Evolutionary conservation across 2,888 invertebrate genomes (phyloP), one percentile per base, ranked within the genome.

Genomic region (Villa cingulata): DNA sequence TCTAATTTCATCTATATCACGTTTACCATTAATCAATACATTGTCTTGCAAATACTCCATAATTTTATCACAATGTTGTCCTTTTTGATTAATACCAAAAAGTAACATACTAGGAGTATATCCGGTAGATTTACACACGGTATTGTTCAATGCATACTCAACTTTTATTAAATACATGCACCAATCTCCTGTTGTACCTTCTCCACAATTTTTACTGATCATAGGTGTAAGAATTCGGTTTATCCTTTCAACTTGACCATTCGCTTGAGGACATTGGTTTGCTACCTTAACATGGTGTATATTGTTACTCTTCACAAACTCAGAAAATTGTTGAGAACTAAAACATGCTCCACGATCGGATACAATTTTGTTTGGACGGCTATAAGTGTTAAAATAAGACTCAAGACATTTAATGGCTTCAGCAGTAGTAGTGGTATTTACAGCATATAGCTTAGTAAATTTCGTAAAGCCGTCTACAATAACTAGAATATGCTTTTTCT

Each of bases 271-370:
- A 10, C 37, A 23, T 2, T 32, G 23, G 5, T 42, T 42, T 2
- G 48, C 48, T 27, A 44, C 39, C 4, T 37, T 37, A 4, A 44
- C 23, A 16, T 48, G 48, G 1, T 44, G 15, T 10, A 53, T 18
- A 18, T 50, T 50, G 43, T 59, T 54, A 17, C 58, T 53, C 4
- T 50, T 39, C 44, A 62, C 61, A 47, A 59, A 63, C 5, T 51
- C 45, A 37, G 51, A 41, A 48, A 68, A 69, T 4, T 49, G 44
- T 17, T 57, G 53, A 4, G 62, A 59, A 0, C 65, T 68, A 46
- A 65, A 69, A 15, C 59, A 57, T 16, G 61, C 57, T n/a, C 66
- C 66, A 32, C 62, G 20, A 20, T 40, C n/a, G n/a, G n/a, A n/a
- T n/a, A n/a, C n/a, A n/a, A n/a, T n/a, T n/a, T n/a, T n/a, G n/a